Percentiles rank a stretch among this genome's conserved stretches.
These are phyloP conservation scores for Aphis craccivora DNA, from an alignment of 1,140 invertebrate genomes.

Conservation along the genomic window DNA sequence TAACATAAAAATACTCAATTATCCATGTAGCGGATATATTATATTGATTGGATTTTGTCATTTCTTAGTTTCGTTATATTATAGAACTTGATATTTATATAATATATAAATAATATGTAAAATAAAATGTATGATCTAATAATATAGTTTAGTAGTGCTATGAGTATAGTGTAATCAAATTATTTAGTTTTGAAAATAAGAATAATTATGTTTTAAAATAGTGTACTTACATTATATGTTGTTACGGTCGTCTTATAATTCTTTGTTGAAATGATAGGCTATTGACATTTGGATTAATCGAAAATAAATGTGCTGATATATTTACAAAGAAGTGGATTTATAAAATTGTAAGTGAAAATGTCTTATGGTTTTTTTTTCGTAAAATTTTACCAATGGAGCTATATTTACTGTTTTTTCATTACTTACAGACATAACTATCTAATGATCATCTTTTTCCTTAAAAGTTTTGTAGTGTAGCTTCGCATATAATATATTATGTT, in stretches of 20 bases:
- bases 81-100: no score
- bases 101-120: no score
- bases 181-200: no score
- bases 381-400: not conserved
- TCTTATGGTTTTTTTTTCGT: not conserved
- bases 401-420: not conserved
- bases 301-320: not conserved
- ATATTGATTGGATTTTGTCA: no score
- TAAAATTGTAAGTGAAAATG: not conserved
- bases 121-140: no score
- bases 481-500: not conserved
- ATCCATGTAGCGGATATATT: no score
- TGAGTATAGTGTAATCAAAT: no score
- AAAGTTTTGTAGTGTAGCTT: not conserved
- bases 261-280: not conserved
- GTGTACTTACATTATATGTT: no score
- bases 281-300: not conserved
- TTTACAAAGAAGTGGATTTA: not conserved
- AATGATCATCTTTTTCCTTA: not conserved
- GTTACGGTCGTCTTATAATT: not conserved
- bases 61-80: no score
- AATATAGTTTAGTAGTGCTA: no score
- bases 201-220: no score
- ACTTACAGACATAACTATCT: not conserved
- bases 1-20: no score